These are phyloP conservation scores for Batillaria attramentaria DNA, from an alignment of 1,140 invertebrate species.

Conservation along the genomic window DNA sequence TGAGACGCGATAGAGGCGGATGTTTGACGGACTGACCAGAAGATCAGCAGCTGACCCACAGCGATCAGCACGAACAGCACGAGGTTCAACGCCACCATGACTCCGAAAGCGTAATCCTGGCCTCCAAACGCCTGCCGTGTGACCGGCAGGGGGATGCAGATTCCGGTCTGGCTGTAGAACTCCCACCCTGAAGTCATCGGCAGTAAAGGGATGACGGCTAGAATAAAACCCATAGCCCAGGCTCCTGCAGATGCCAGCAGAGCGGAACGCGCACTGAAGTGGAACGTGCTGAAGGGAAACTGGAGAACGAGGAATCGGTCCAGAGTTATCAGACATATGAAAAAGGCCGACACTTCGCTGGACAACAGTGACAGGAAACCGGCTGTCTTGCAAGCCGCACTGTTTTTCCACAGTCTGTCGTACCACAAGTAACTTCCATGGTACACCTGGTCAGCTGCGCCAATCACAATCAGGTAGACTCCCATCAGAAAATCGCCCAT, in stretches of 20 bases:
- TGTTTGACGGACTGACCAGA: background rate
- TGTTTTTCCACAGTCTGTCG: slow-evolving; percentile 33
- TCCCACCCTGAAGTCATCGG: slow-evolving; percentile 29
- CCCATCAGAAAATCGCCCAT: slow-evolving; percentile 36
- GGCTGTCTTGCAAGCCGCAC: slow-evolving; percentile 13
- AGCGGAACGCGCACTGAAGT: background rate
- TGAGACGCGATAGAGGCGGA: background rate
- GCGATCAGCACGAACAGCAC: slow-evolving; percentile 43
- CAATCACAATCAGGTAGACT: slow-evolving; percentile 27
- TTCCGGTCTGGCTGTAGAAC: slow-evolving; percentile 47
- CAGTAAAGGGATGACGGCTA: slow-evolving; percentile 26
- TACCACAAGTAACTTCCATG: slow-evolving; percentile 49
- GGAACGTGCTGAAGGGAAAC: slow-evolving; percentile 10
- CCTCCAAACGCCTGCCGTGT: slow-evolving; percentile 29
- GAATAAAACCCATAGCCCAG: slow-evolving; percentile 13
- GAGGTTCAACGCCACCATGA: slow-evolving; percentile 49
- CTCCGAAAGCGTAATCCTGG: slow-evolving; percentile 38
- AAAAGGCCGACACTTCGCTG: slow-evolving; percentile 36
- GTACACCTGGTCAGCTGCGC: slow-evolving; percentile 27
- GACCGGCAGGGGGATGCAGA: slow-evolving; percentile 49
- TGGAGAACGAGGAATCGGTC: slow-evolving; percentile 24
- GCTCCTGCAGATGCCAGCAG: background rate
- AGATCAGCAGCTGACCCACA: slow-evolving; percentile 38
- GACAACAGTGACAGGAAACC: slow-evolving; percentile 39
- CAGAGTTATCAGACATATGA: slow-evolving; percentile 50